Evolutionary conservation across 2,888 invertebrate species (phyloP), one percentile per base, ranked within the genome.

Genomic region (Drosophila limbata): DNA sequence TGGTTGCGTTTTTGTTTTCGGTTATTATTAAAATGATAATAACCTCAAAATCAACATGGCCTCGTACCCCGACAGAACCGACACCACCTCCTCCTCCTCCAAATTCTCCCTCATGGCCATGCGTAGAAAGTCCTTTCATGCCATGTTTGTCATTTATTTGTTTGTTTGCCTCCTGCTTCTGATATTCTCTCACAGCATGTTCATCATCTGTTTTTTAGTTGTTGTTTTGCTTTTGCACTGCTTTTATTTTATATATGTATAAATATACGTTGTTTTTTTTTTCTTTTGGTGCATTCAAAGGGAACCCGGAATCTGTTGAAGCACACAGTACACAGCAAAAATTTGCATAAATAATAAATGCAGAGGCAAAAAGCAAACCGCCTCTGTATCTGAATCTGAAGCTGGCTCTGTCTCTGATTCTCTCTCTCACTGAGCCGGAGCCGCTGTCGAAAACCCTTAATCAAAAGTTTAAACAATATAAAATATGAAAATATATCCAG

Each of bases 11-110:
- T 77, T 79, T 88, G 77, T 84, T 80, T 88, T 70, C 60, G 73
- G 79, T 79, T 88, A 82, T 83, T 86, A 86, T 88, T 84, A 82
- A 88, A 87, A 84, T 88, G 82, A 88, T 88, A 85, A 84, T 84
- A 84, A 74, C 83, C 85, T 67, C 79, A 82, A 73, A 81, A 84
- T 72, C 79, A 78, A 76, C 87, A 84, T 79, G 75, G 79, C 65
- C 76, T 73, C 77, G 74, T 65, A 65, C 48, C 62, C 33, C 57
- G 9, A 31, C 37, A 31, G 13, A n/a, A 59, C 33, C 50, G 11
- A 31, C 37, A 31, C 9, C 10, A 10, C 17, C 8, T 25, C 4
- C 6, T 6, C 19, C 17, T 1, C 44, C 15, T 39, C 19, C 63
- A n/a, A n/a, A n/a, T 51, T 47, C 19, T 40, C 33, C 51, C 62